Base-by-base conservation (phyloP, 2,888 invertebrate genomes). In the Athetis lepigone region DNA sequence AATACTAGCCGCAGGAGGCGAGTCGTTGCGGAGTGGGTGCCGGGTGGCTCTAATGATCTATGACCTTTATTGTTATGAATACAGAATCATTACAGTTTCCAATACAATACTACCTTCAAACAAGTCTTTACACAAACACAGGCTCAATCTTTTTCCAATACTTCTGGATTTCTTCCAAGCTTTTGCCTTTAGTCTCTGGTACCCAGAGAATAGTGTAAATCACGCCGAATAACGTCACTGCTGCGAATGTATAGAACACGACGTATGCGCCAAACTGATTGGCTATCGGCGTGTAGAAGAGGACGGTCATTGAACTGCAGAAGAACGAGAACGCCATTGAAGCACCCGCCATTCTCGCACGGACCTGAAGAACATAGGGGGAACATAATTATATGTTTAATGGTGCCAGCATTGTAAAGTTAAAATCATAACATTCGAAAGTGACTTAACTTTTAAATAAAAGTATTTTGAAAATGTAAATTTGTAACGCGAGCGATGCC, bases 121-220 rank as follows among this genome's bases (percentile, higher is more conserved):
- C 40, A 33, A 11, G 8, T 8, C 9, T 21, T 7, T 70, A 90
- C 4, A 90, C 90, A 68, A 84, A 86, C 11, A 81, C 85, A 2
- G 90, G 89, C 37, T 84, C 84, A 29, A 74, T 77, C 61, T 84
- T 84, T 52, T 85, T 85, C 92, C 92, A 92, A 70, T 84, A 87
- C 45, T 74, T 80, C 25, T 88, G 85, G 50, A 95, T 95, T 18
- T 90, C 82, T 23, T 90, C 85, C 40, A 95, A 81, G 29, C 85
- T 89, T 76, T 92, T 93, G 1, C 94, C 95, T 60, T 91, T 95
- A 0, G 95, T 95, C 81, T 95, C 95, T 0, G 95, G 95, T 1
- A 95, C 92, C 75, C 87, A 91, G 0, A 93, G 69, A 1, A 92
- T 62, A 1, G 93, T 91, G 73, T 94, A 94, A 0, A 94, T 4